Evolutionary conservation across 1,140 invertebrate species (phyloP).

Genomic region (Drosophila orena): DNA sequence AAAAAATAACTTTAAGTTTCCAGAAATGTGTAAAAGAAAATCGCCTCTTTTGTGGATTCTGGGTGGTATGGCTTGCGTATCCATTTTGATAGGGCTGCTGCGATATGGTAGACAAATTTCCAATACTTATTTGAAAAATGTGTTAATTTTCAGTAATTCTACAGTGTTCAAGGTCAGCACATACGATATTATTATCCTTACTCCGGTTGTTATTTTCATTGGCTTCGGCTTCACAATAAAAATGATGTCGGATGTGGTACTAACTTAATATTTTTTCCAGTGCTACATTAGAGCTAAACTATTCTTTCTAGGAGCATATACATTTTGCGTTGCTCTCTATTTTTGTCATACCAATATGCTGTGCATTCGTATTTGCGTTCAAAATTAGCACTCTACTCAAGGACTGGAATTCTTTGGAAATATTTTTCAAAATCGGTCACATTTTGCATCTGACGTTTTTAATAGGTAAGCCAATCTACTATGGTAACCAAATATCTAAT

Average conservation of each 20-base stretch:
- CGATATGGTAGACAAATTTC: background rate
- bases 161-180: slow-evolving; percentile 8
- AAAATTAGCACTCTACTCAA: background rate
- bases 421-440: background rate
- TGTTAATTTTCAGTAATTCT: background rate
- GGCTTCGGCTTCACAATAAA: background rate
- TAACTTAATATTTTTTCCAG: background rate
- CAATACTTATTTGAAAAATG: too few species aligned
- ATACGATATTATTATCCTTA: background rate
- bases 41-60: background rate
- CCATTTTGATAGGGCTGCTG: background rate
- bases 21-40: slow-evolving; percentile 5
- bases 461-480: background rate
- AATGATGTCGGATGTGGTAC: background rate
- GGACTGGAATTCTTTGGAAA: background rate
- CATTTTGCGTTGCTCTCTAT: background rate
- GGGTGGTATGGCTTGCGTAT: background rate
- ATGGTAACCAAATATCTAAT: background rate
- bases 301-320: background rate
- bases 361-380: background rate
- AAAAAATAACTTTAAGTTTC: background rate
- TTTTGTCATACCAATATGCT: background rate
- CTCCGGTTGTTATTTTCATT: background rate
- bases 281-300: background rate
- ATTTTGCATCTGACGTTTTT: background rate